Evolutionary conservation across 2,797 vertebrate genomes (phyloP).

Genomic region (Pristis pectinata): DNA sequence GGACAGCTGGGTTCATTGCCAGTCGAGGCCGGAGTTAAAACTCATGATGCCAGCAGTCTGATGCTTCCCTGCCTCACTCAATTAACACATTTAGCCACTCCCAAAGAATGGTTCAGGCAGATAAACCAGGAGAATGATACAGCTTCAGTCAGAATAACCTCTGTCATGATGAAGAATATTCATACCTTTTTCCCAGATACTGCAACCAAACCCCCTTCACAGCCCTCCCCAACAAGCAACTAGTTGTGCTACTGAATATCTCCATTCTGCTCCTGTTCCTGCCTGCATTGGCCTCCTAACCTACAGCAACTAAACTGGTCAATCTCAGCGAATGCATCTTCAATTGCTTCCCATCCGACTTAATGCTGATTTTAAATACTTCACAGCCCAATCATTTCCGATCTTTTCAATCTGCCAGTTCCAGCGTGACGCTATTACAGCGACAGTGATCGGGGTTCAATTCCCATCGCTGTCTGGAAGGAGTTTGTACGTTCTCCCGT

Average conservation of each 20-base stretch:
- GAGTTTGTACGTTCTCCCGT: no score
- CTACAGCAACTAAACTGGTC: neutral
- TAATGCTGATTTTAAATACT: neutral
- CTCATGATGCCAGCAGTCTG: neutral
- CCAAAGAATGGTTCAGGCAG: neutral
- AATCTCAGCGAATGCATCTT: neutral
- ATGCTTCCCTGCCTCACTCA: neutral
- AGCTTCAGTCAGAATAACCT: no score
- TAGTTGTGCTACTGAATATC: neutral
- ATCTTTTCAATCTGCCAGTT: neutral
- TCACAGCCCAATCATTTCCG: neutral
- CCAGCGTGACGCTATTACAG: no score
- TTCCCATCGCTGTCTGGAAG: no score
- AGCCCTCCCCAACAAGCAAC: neutral
- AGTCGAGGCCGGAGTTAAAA: neutral
- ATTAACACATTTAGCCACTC: neutral
- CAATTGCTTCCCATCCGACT: neutral
- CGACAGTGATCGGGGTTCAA: no score
- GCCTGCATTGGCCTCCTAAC: neutral
- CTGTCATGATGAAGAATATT: neutral
- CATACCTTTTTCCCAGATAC: neutral
- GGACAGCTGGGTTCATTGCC: neutral
- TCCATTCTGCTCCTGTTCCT: neutral
- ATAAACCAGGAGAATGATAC: neutral
- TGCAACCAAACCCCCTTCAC: neutral